Percentiles rank a stretch among this genome's conserved stretches.
Conservation (phyloP, 2,113 vertebrate species). For the Thalassoma bifasciatum region DNA sequence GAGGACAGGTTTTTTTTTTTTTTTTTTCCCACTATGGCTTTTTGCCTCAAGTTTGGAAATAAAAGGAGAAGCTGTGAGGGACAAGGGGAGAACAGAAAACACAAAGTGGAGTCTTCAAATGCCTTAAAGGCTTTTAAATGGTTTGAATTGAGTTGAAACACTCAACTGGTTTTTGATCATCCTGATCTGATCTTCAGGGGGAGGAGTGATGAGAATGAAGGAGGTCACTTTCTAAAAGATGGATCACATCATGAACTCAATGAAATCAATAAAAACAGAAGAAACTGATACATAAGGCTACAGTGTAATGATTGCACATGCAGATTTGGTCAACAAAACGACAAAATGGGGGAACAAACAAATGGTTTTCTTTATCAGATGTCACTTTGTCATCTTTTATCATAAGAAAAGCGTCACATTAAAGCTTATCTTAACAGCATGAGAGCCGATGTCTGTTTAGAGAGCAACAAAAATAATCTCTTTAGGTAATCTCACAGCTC, state of each 20-base stretch:
- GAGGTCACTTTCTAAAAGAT: constrained; percentile 16
- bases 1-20: constrained; percentile 23
- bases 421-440: constrained; percentile 54
- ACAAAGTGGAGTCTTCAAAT: constrained; percentile 37
- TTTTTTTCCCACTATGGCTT: constrained; percentile 29
- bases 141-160: constrained; percentile 21
- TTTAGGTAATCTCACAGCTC: constrained; percentile 34
- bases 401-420: constrained; percentile 37
- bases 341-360: constrained; percentile 20
- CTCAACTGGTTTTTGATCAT: constrained; percentile 8
- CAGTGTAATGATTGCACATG: constrained; percentile 49
- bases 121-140: constrained; percentile 8
- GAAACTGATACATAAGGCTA: constrained; percentile 22
- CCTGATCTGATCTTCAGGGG: constrained; percentile 7
- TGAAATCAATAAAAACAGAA: constrained; percentile 17
- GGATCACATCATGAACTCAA: constrained; percentile 9
- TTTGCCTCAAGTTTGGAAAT: constrained; percentile 31
- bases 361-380: constrained; percentile 5
- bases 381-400: constrained; percentile 19
- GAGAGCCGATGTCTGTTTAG: constrained; percentile 40
- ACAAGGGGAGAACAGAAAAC: constrained; percentile 24
- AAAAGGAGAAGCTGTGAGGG: constrained; percentile 5
- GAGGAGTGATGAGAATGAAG: neutral
- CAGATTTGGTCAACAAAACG: constrained; percentile 44
- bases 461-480: constrained; percentile 60